Base-by-base conservation (phyloP, 2,888 invertebrate genomes). In the Serripes groenlandicus region DNA sequence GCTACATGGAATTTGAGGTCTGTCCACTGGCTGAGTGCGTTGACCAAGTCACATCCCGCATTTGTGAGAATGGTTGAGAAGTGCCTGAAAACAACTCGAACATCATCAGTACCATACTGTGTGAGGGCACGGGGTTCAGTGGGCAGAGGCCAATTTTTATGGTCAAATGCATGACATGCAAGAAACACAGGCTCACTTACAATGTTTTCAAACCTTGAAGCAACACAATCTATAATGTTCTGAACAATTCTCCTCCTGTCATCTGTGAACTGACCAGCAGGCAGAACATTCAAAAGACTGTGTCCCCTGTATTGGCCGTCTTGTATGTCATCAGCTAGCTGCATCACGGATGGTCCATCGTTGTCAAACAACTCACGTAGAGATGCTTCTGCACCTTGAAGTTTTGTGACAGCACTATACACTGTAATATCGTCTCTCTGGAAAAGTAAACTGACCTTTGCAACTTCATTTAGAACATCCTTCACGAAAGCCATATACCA, bases 391-490 rank as follows among this genome's bases (percentile, higher is more conserved):
- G 74, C 74, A 78, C 60, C 78, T 23, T 81, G 77, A 3, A 81
- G 69, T 69, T 75, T 80, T 23, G 82, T 80, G 0, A 84, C 66
- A 18, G 81, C 80, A 86, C 86, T 83, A 18, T 62, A 78, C 0
- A 78, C 75, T 54, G 64, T 83, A 42, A 81, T 75, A 34, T 81
- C 77, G 9, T 85, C 85, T 32, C 81, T 49, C 60, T 85, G 83
- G 15, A 42, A 42, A 15, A 42, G 42, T 42, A 42, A 42, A 11
- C 9, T 11, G 9, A 62, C 21, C 32, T 49, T 66, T 73, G 73
- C 7, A 64, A 52, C 15, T 76, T 42, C 9, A 68, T 75, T 56
- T 3, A 85, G 32, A 15, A 81, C 21, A 58, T 85, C 85, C 69
- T 74, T 72, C 76, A 79, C 60, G 35, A 83, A 83, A 28, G 37